Evolutionary conservation across 1,140 invertebrate species (phyloP), one percentile per base, ranked within the genome.

Genomic region (Hypsibius dujardini): DNA sequence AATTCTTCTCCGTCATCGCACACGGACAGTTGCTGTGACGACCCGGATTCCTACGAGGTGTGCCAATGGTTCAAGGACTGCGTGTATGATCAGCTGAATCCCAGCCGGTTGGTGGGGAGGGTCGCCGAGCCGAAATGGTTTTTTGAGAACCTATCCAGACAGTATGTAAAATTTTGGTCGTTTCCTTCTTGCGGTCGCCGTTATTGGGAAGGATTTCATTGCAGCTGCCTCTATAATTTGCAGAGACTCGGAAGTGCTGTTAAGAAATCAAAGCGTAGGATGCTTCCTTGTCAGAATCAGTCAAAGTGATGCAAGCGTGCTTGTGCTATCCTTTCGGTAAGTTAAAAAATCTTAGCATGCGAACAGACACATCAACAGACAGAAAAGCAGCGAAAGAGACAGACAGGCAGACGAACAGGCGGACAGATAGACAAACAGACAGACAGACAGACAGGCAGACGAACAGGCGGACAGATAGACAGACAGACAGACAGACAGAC

Each of bases 1-100:
- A 28, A 28, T 28, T 28, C 28, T 28, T 28, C 28, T 28, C 28
- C 28, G 28, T 28, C 28, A 28, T 28, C 28, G 28, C 28, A 28
- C 28, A 28, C 28, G 28, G 28, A 28, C 28, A 28, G 28, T 28
- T 28, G 28, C 28, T 28, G n/a, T 56, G 7, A 7, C 50, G 7
- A 15, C 3, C 12, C 62, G 12, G 62, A 67, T 42, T 12, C 62
- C 12, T 3, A 67, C 7, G 12, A 67, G 42, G 62, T 67, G 62
- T 67, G 12, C 42, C 62, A 67, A 45, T 67, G 62, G 62, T 67
- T 67, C 42, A 67, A 67, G 42, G 62, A 67, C 45, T 67, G 62
- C 45, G 62, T 67, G 3, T 67, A 67, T 42, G 62, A 67, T 12
- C 62, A 67, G 42, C 62, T 67, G 28, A 28, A 28, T 28, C 42